phyloP scores from a whole-genome alignment of 2,888 invertebrate species.

The Caenorhabditis sp. region DNA sequence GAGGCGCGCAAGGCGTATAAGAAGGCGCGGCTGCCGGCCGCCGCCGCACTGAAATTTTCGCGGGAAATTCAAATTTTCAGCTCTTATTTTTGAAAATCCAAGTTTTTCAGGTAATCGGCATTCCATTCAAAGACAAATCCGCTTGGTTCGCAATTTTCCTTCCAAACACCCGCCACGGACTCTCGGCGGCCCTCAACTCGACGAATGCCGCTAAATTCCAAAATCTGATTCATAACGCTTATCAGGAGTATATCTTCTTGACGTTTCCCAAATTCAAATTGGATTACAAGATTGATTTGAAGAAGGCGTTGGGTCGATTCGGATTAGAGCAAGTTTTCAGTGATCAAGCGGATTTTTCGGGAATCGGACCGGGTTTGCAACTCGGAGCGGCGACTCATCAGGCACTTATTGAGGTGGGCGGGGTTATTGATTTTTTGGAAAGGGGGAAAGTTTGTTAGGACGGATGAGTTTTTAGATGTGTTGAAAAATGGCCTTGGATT shows the following conservation, averaged over 20 bases:
- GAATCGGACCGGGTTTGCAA: constrained; percentile 62
- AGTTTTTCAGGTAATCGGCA: constrained; percentile 39
- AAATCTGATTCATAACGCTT: constrained; percentile 34
- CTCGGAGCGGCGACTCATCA: constrained; percentile 75
- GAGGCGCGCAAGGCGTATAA: neutral
- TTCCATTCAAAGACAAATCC: constrained; percentile 56
- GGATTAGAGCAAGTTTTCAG: constrained; percentile 58
- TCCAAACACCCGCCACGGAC: constrained; percentile 17
- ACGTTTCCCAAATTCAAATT: constrained; percentile 66
- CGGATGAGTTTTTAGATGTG: no score
- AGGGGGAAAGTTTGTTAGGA: no score
- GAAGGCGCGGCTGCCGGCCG: neutral
- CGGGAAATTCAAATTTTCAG: neutral
- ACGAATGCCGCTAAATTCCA: constrained; percentile 43
- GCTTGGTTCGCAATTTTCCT: constrained; percentile 51
- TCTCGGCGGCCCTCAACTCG: constrained; percentile 21
- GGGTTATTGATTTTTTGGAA: neutral
- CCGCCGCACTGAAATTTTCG: neutral
- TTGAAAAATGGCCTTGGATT: no score
- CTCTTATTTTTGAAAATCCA: no score
- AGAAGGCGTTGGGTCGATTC: constrained; percentile 37
- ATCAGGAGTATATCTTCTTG: constrained; percentile 23
- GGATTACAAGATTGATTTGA: constrained; percentile 53
- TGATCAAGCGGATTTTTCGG: constrained; percentile 55
- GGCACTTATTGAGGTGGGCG: constrained; percentile 77